A percentile compares a stretch with the other conserved stretches of the same genome.
Conservation (phyloP, 2,113 vertebrate species). For the Sinocyclocheilus anshuiensis region DNA sequence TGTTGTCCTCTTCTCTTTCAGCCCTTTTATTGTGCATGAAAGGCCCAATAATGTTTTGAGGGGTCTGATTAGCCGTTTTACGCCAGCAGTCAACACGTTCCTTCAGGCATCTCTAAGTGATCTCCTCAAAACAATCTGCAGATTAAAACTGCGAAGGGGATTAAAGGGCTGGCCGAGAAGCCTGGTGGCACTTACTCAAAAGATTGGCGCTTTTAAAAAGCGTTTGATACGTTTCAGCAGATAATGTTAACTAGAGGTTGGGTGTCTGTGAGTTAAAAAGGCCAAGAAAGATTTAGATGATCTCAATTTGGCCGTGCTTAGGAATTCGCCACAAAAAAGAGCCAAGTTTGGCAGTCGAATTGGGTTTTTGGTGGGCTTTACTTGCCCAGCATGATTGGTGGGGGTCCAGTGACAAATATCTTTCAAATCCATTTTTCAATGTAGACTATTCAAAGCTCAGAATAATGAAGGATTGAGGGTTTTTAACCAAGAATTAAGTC, state of each 20-base stretch:
- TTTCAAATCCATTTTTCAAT: slow-evolving; percentile 48
- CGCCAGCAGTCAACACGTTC: slow-evolving; percentile 57
- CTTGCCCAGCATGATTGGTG: slow-evolving; percentile 11
- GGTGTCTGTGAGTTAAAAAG: slow-evolving; percentile 28
- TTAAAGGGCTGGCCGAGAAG: slow-evolving; percentile 47
- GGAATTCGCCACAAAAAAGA: background rate
- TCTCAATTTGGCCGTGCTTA: background rate
- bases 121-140: slow-evolving; percentile 58
- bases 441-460: slow-evolving; percentile 32
- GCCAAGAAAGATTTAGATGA: slow-evolving; percentile 15
- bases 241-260: slow-evolving; percentile 49
- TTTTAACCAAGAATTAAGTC: slow-evolving; percentile 39
- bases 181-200: slow-evolving; percentile 34
- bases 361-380: slow-evolving; percentile 25
- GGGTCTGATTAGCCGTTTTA: slow-evolving; percentile 57
- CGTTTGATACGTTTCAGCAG: slow-evolving; percentile 43
- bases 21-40: slow-evolving; percentile 49
- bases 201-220: slow-evolving; percentile 44
- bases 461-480: slow-evolving; percentile 38
- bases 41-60: slow-evolving; percentile 53
- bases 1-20: slow-evolving; percentile 52
- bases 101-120: slow-evolving; percentile 59
- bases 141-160: slow-evolving; percentile 59
- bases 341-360: background rate
- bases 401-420: slow-evolving; percentile 38